These are phyloP conservation scores for Tetropium fuscum DNA, from an alignment of 2,888 invertebrate species.

Conservation along the genomic window DNA sequence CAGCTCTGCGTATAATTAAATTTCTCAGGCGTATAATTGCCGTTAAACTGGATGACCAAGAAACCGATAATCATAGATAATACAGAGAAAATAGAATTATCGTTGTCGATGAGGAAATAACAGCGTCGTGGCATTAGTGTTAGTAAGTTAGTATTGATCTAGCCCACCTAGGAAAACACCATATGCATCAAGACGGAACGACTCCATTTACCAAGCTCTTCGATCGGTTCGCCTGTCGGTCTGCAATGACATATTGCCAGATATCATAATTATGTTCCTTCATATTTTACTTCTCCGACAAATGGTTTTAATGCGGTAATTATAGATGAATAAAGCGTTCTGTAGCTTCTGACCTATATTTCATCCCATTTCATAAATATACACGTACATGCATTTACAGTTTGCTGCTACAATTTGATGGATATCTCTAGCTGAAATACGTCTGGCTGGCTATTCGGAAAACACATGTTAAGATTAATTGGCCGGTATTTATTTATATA, in stretches of 20 bases:
- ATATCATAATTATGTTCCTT: constrained; percentile 13
- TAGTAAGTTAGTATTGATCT: constrained; percentile 38
- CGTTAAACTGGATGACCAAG: too few relatives aligned
- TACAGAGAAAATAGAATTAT: constrained; percentile 42
- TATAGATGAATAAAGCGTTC: constrained; percentile 16
- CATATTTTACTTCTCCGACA: constrained; percentile 14
- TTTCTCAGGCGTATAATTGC: too few relatives aligned
- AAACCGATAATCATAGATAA: too few relatives aligned
- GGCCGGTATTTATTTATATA: neutral
- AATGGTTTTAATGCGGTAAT: constrained; percentile 1
- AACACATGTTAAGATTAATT: constrained; percentile 3
- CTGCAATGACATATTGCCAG: neutral
- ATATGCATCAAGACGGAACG: constrained; percentile 9
- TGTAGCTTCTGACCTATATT: constrained; percentile 17
- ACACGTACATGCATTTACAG: neutral
- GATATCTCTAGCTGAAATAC: constrained; percentile 5
- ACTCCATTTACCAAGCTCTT: constrained; percentile 11
- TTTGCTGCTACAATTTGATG: constrained; percentile 5
- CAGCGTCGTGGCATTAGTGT: constrained; percentile 5
- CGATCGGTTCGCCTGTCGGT: neutral
- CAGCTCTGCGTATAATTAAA: too few relatives aligned
- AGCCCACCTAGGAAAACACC: constrained; percentile 20
- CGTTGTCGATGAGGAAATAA: constrained; percentile 39
- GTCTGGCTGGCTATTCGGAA: neutral
- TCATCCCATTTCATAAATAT: constrained; percentile 12